Evolutionary conservation across 2,113 vertebrate genomes (phyloP).

Genomic region (Psittacara wagleri): DNA sequence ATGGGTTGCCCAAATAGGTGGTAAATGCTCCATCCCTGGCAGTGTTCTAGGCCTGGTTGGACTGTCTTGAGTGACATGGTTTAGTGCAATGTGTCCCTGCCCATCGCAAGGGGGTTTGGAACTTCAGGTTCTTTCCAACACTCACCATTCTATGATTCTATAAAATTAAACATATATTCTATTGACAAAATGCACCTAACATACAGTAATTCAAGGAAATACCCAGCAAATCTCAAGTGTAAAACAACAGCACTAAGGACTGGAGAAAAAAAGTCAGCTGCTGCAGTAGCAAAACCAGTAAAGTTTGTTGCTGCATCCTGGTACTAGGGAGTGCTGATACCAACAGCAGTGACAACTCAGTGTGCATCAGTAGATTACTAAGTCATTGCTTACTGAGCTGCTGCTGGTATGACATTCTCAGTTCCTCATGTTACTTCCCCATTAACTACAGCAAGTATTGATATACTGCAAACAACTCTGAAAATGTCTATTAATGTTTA

Average conservation of each 20-base stretch:
- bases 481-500: conserved; percentile 33
- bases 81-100: background rate
- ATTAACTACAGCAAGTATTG: background rate
- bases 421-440: background rate
- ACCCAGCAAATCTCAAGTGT: background rate
- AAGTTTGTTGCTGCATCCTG: background rate
- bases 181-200: background rate
- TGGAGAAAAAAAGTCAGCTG: background rate
- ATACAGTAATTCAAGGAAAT: background rate
- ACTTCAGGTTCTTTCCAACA: background rate
- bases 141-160: background rate
- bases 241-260: background rate
- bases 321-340: background rate
- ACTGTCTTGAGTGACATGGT: background rate
- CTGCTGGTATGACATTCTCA: background rate
- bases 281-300: background rate
- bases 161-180: background rate
- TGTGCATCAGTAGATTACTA: background rate
- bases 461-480: background rate
- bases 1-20: background rate
- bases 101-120: background rate
- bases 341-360: background rate
- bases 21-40: background rate
- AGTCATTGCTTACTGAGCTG: background rate
- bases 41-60: background rate